Evolutionary conservation across 2,113 vertebrate genomes (phyloP).

Genomic region (Melanerpes formicivorus): DNA sequence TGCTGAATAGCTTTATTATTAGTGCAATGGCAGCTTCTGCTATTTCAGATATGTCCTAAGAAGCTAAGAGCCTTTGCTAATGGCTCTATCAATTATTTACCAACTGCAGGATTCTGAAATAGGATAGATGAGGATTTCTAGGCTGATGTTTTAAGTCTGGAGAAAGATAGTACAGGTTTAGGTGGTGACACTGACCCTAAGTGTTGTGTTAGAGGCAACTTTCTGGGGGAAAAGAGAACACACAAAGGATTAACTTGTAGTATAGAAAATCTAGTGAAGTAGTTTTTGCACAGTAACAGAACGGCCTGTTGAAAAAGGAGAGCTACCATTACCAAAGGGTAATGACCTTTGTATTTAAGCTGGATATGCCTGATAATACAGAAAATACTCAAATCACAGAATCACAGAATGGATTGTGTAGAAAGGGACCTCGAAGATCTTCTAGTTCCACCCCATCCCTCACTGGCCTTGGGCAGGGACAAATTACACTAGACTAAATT

Average conservation of each 20-base stretch:
- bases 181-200: accelerated
- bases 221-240: accelerated
- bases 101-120: neutral
- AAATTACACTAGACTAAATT: no score
- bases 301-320: neutral
- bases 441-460: no score
- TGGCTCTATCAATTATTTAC: neutral
- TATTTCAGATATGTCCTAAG: neutral
- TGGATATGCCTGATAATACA: neutral
- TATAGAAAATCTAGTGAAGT: neutral
- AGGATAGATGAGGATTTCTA: neutral
- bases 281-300: neutral
- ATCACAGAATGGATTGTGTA: no score
- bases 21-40: neutral
- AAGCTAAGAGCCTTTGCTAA: neutral
- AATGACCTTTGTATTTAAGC: neutral
- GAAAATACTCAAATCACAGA: neutral
- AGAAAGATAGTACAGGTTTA: neutral
- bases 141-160: neutral
- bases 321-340: neutral
- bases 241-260: neutral
- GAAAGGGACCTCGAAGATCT: no score
- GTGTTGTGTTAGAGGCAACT: neutral
- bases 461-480: no score
- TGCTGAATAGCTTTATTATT: neutral